Conservation (phyloP, 2,797 vertebrate species). For the Carcharodon carcharias region DNA sequence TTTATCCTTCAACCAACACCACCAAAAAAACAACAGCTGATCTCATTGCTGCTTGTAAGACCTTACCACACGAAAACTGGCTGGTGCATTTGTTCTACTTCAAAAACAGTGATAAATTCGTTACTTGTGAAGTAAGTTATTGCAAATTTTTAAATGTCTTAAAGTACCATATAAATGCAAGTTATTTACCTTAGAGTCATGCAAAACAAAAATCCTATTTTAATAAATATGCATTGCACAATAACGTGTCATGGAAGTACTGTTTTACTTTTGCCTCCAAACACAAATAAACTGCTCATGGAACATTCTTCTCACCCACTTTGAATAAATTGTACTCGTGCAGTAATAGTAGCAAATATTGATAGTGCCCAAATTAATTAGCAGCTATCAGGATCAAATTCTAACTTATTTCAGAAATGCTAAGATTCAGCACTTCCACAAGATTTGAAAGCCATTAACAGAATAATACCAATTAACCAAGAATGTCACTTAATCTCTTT, state of each 20-base stretch:
- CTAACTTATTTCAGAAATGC: background rate
- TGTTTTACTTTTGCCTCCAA: background rate
- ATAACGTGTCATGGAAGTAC: background rate
- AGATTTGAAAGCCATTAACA: background rate
- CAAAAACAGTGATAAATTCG: background rate
- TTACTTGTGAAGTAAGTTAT: background rate
- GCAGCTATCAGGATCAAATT: background rate
- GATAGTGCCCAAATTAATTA: background rate
- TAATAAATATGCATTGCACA: background rate
- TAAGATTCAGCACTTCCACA: background rate
- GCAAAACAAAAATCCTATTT: background rate
- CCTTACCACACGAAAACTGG: background rate
- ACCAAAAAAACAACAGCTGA: slow-evolving; percentile 39
- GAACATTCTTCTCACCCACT: background rate
- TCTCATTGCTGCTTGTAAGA: background rate
- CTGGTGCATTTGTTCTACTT: background rate
- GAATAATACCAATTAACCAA: background rate
- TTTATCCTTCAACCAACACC: background rate
- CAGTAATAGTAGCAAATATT: background rate
- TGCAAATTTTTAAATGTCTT: background rate
- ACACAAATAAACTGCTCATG: background rate
- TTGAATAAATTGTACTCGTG: background rate
- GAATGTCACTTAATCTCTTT: background rate
- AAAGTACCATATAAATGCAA: background rate
- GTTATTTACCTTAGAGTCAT: background rate